phyloP scores from a whole-genome alignment of 2,797 vertebrate genomes.

The Gymnoscopelus braueri region DNA sequence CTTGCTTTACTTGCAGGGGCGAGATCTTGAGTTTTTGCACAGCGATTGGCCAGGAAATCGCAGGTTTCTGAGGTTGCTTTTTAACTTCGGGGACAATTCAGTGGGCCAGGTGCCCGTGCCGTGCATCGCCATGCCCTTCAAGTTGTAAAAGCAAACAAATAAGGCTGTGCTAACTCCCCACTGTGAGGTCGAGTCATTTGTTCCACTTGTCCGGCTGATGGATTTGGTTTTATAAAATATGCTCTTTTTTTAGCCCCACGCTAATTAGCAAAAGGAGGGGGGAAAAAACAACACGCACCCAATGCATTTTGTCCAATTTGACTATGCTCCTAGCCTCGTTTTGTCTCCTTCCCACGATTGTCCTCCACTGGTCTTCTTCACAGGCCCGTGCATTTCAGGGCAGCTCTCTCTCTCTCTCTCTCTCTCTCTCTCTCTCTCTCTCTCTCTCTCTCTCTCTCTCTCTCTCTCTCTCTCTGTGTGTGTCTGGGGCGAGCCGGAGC shows the following conservation, averaged over 20 bases:
- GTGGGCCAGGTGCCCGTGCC: slow-evolving; percentile 61
- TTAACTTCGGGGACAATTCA: slow-evolving; percentile 61
- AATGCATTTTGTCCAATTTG: slow-evolving; percentile 58
- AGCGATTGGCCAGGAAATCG: background rate
- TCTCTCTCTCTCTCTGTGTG: slow-evolving; percentile 15
- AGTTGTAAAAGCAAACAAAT: slow-evolving; percentile 79
- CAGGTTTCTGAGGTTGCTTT: slow-evolving; percentile 15
- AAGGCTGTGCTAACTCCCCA: slow-evolving; percentile 62
- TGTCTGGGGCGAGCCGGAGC: slow-evolving; percentile 57
- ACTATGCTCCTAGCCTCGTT: slow-evolving; percentile 38
- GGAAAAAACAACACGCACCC: slow-evolving; percentile 41
- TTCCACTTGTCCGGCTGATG: slow-evolving; percentile 85
- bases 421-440: slow-evolving; percentile 24
- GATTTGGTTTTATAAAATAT: slow-evolving; percentile 80
- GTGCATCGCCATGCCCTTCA: slow-evolving; percentile 74
- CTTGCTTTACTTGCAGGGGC: slow-evolving; percentile 16
- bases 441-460: slow-evolving; percentile 26
- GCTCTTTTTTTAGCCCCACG: slow-evolving; percentile 78
- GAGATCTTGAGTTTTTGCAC: too few species aligned
- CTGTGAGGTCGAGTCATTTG: slow-evolving; percentile 78
- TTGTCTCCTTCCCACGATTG: slow-evolving; percentile 49
- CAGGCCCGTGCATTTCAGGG: slow-evolving; percentile 54
- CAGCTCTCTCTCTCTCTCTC: slow-evolving; percentile 36
- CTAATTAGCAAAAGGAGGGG: slow-evolving; percentile 76
- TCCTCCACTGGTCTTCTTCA: slow-evolving; percentile 63